Percentiles rank a stretch among this genome's conserved stretches.
These are phyloP conservation scores for Hylaeus volcanicus DNA, from an alignment of 1,140 invertebrate genomes.

Conservation along the genomic window DNA sequence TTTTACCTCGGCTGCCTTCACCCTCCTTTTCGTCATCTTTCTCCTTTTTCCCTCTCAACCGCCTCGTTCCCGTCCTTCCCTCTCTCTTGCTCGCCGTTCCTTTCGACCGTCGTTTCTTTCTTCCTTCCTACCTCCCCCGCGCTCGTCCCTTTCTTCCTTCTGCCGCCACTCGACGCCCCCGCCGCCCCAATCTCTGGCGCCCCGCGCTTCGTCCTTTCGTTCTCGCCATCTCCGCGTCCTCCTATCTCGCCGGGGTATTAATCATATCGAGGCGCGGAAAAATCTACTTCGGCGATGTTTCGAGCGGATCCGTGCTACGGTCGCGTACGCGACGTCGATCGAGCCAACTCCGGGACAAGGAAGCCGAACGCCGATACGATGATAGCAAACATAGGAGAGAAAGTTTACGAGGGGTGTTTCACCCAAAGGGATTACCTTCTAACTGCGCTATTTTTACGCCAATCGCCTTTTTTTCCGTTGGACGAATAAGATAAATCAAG, in stretches of 20 bases:
- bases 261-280: slow-evolving; percentile 77
- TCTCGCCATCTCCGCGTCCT: not conserved
- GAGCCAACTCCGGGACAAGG: slow-evolving; percentile 30
- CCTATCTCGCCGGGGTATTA: slow-evolving; percentile 71
- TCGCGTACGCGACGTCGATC: not conserved
- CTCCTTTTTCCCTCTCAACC: slow-evolving; percentile 36
- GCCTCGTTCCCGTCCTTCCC: not conserved
- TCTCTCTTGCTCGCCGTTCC: slow-evolving; percentile 7
- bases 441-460: not conserved
- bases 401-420: slow-evolving; percentile 53
- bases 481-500: not conserved
- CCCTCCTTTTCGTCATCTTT: slow-evolving; percentile 44
- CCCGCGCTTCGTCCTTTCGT: not conserved
- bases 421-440: slow-evolving; percentile 27
- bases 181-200: no score
- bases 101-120: slow-evolving; percentile 25
- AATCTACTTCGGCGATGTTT: slow-evolving; percentile 71
- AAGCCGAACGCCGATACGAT: slow-evolving; percentile 68
- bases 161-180: slow-evolving; percentile 4
- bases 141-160: not conserved
- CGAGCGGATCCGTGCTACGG: not conserved
- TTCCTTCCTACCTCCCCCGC: not conserved
- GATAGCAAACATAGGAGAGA: slow-evolving; percentile 62
- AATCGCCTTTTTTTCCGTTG: not conserved
- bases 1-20: slow-evolving; percentile 52